These are phyloP conservation scores for Pseudochirops corinnae DNA, from an alignment of 2,797 vertebrate species.

Conservation along the genomic window DNA sequence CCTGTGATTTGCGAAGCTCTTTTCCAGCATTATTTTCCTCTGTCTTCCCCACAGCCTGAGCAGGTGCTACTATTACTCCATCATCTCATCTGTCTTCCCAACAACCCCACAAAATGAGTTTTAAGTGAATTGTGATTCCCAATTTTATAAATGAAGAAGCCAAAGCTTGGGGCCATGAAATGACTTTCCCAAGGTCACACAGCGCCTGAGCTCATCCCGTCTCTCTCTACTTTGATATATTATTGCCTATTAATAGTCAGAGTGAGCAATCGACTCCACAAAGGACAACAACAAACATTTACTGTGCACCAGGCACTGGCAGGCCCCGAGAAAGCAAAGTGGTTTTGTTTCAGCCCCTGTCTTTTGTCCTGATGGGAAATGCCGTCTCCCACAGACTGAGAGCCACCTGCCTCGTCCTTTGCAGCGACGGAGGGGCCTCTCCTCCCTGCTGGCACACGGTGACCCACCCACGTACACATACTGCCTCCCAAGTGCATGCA, in stretches of 20 bases:
- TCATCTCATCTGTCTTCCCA: neutral
- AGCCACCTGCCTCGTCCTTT: neutral
- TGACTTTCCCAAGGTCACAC: neutral
- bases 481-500: neutral
- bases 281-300: neutral
- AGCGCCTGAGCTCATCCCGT: neutral
- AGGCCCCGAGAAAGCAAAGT: neutral
- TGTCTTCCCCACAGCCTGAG: neutral
- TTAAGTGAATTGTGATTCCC: neutral
- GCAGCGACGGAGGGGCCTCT: neutral
- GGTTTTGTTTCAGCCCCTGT: neutral
- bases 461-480: accelerated
- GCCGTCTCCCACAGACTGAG: neutral
- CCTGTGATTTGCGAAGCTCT: neutral
- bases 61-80: neutral
- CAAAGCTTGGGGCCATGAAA: neutral
- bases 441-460: neutral
- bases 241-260: neutral
- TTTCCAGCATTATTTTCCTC: neutral
- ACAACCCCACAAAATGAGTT: neutral
- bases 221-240: neutral
- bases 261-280: neutral
- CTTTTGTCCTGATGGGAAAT: neutral
- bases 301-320: neutral
- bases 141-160: neutral